Evolutionary conservation across 2,888 invertebrate genomes (phyloP).

Genomic region (Lysandra coridon): DNA sequence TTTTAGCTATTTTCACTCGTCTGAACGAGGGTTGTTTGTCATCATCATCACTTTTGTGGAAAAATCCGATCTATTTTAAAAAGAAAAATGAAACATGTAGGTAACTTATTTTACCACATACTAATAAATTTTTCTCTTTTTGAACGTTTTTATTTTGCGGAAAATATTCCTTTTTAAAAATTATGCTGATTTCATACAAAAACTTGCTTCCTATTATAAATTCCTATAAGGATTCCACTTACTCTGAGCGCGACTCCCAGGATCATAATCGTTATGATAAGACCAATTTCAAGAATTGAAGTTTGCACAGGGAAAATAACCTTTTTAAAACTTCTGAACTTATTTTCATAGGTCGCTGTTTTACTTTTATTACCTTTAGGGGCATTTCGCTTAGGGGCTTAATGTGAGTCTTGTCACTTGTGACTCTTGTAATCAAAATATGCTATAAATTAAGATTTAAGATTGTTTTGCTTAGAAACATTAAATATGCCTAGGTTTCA

Average conservation of each 20-base stretch:
- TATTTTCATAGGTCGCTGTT: neutral
- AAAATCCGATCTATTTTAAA: neutral
- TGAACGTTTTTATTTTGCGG: too few relatives aligned
- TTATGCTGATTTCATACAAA: neutral
- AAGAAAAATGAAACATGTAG: neutral
- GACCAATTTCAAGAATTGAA: conserved; percentile 12
- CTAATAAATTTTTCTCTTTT: neutral
- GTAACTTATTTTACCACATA: neutral
- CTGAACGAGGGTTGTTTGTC: neutral
- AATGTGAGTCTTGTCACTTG: too few relatives aligned
- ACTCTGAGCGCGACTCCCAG: neutral
- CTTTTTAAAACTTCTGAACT: neutral
- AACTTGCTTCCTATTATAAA: neutral
- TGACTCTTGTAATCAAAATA: too few relatives aligned
- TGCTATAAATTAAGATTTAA: too few relatives aligned
- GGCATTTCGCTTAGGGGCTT: too few relatives aligned
- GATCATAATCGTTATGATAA: conserved; percentile 5
- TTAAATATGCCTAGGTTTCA: too few relatives aligned
- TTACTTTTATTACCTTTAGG: neutral
- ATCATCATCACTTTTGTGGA: neutral
- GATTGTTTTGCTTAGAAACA: too few relatives aligned
- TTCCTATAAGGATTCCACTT: neutral
- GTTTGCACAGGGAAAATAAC: neutral
- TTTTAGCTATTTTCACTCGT: neutral
- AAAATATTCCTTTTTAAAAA: neutral